A percentile compares a stretch with the other conserved stretches of the same genome.
phyloP scores from a whole-genome alignment of 2,113 vertebrate species.

The Poeciliopsis retropinna region DNA sequence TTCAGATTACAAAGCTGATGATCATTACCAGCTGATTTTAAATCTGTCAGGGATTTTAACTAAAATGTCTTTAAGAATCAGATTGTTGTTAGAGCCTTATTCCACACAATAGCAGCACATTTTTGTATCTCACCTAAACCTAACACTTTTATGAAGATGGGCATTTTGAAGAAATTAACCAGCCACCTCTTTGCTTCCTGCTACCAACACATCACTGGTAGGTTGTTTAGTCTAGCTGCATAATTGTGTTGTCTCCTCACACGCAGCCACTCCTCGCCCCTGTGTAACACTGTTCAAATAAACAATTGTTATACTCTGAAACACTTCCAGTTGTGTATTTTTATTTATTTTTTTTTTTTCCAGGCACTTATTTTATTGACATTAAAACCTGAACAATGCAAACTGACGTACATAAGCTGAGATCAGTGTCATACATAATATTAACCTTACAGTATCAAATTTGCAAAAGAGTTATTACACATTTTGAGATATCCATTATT shows the following conservation, averaged over 20 bases:
- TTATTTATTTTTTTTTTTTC: neutral
- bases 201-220: conserved; percentile 66
- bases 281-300: conserved; percentile 96
- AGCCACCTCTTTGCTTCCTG: conserved; percentile 38
- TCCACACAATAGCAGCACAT: conserved; percentile 19
- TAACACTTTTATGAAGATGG: neutral
- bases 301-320: conserved; percentile 92
- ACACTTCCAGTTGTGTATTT: neutral
- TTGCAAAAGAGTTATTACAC: neutral
- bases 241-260: conserved; percentile 78
- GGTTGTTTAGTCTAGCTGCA: conserved; percentile 85
- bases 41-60: neutral
- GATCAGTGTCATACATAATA: neutral
- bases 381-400: no score
- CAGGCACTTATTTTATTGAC: neutral
- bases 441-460: no score
- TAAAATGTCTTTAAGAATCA: neutral
- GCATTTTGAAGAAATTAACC: conserved; percentile 44
- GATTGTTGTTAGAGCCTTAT: no score
- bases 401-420: neutral
- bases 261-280: conserved; percentile 52
- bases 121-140: conserved; percentile 44
- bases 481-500: neutral
- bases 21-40: neutral
- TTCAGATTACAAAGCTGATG: neutral